Conservation (phyloP, 2,113 vertebrate species). For the Raja brachyura region DNA sequence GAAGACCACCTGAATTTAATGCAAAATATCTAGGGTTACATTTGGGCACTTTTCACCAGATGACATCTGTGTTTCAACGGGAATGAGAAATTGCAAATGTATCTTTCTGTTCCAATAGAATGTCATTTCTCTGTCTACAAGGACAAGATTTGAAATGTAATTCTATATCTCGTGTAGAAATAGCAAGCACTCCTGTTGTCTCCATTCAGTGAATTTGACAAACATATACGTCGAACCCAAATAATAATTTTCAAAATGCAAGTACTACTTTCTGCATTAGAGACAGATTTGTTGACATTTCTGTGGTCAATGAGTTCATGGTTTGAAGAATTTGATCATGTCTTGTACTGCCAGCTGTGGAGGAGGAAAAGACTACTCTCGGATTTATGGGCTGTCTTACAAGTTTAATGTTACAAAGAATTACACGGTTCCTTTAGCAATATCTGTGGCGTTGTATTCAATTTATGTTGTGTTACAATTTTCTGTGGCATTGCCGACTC, state of each 20-base stretch:
- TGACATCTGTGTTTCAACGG: neutral
- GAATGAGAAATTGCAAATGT: neutral
- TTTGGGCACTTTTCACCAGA: neutral
- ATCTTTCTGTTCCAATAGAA: neutral
- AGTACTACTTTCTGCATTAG: too few relatives aligned
- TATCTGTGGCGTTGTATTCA: neutral
- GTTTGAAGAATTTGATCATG: too few relatives aligned
- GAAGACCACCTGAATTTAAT: neutral
- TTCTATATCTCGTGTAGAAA: neutral
- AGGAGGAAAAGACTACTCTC: neutral
- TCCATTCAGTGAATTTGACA: too few relatives aligned
- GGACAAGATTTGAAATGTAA: neutral
- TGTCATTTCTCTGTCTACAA: neutral
- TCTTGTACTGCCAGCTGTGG: neutral
- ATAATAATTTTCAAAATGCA: too few relatives aligned
- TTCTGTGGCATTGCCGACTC: neutral
- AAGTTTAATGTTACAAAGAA: neutral
- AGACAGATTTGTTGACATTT: too few relatives aligned
- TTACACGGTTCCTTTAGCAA: neutral
- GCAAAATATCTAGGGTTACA: neutral
- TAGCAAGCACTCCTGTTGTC: neutral
- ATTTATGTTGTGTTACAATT: too few relatives aligned
- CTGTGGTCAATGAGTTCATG: too few relatives aligned
- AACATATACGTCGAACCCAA: too few relatives aligned
- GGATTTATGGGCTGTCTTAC: neutral